Conservation (phyloP, 2,888 invertebrate species). For the Himalopsyche japonica region DNA sequence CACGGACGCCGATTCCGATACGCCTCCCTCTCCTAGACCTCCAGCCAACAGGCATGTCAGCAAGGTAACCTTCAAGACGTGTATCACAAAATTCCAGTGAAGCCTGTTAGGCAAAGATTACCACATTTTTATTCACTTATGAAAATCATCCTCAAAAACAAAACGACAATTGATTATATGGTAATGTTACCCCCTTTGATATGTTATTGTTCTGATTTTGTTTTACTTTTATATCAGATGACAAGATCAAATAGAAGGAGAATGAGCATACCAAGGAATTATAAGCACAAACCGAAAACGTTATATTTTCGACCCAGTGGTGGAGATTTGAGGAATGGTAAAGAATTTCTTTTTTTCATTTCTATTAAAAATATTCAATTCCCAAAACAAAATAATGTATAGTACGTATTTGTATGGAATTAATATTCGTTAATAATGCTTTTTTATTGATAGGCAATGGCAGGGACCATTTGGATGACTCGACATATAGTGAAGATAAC, state of each 20-base stretch:
- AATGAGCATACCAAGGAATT: constrained; percentile 51
- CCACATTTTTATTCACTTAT: neutral
- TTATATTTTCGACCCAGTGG: constrained; percentile 4
- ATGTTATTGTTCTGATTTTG: neutral
- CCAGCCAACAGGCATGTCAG: constrained; percentile 46
- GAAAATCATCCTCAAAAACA: neutral
- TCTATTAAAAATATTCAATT: neutral
- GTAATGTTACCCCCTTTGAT: neutral
- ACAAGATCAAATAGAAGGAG: constrained; percentile 53
- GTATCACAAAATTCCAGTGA: no score
- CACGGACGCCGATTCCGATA: constrained; percentile 53
- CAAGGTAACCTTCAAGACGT: constrained; percentile 43
- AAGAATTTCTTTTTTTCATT: neutral
- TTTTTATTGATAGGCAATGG: constrained; percentile 9
- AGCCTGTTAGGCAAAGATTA: neutral
- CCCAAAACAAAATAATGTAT: neutral
- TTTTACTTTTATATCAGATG: constrained; percentile 46
- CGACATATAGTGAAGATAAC: constrained; percentile 49
- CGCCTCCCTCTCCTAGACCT: constrained; percentile 46
- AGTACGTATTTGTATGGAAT: neutral
- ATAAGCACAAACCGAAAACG: constrained; percentile 48
- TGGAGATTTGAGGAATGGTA: constrained; percentile 26
- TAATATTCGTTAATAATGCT: constrained; percentile 5
- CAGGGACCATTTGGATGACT: constrained; percentile 45
- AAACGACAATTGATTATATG: neutral